A percentile compares a stretch with the other conserved stretches of the same genome.
These are phyloP conservation scores for Schizopygopsis malacanthus DNA, from an alignment of 2,797 vertebrate genomes.

Conservation along the genomic window DNA sequence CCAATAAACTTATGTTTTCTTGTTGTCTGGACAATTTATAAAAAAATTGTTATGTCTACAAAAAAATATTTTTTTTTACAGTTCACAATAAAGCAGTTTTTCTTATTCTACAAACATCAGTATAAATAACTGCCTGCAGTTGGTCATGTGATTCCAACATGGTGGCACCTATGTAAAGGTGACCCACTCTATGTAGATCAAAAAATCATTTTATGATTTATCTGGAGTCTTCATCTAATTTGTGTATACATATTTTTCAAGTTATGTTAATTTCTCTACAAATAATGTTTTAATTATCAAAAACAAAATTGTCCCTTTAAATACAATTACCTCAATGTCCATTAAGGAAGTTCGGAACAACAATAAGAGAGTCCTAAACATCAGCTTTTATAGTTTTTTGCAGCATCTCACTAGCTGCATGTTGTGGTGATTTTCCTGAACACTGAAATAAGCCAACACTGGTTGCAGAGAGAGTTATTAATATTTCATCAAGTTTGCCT, in stretches of 20 bases:
- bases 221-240: background rate
- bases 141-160: background rate
- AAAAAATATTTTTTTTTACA: no score
- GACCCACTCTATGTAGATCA: background rate
- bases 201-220: background rate
- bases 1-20: no score
- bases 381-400: background rate
- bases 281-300: background rate
- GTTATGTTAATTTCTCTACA: background rate
- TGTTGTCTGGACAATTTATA: no score
- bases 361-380: no score
- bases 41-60: no score
- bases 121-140: background rate
- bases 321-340: background rate
- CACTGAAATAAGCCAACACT: conserved; percentile 16
- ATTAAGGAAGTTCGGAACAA: background rate
- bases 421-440: conserved; percentile 13
- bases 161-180: background rate
- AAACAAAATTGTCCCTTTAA: background rate
- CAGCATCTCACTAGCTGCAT: background rate
- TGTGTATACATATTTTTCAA: background rate
- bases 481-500: conserved; percentile 49
- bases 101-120: background rate
- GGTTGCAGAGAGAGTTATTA: conserved; percentile 29
- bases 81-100: background rate